Conservation (phyloP, 2,113 vertebrate genomes). For the Petrocephalus zakoni region DNA sequence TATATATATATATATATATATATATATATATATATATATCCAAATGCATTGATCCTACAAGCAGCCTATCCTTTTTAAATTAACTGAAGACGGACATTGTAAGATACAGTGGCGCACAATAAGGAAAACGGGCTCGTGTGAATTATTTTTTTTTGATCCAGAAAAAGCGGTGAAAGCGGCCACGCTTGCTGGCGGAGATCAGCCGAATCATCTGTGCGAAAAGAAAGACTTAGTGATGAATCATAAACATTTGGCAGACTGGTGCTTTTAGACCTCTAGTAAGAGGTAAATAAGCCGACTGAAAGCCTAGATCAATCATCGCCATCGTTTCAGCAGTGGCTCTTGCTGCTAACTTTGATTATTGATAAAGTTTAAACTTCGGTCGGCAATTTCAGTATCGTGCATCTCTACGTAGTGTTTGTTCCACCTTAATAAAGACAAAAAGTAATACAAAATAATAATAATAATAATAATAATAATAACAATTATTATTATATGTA, state of each 20-base stretch:
- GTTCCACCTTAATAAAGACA: neutral
- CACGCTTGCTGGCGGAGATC: neutral
- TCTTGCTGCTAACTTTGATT: neutral
- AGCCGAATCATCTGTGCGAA: neutral
- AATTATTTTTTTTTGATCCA: neutral
- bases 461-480: neutral
- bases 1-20: too few species aligned
- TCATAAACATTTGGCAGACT: neutral
- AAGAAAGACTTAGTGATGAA: neutral
- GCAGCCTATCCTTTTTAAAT: neutral
- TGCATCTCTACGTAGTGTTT: neutral
- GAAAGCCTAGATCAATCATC: neutral
- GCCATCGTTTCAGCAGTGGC: neutral
- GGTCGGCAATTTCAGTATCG: neutral
- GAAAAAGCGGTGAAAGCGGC: neutral
- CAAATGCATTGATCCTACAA: neutral
- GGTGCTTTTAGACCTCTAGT: neutral
- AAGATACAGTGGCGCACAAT: neutral
- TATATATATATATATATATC: too few species aligned
- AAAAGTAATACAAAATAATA: neutral
- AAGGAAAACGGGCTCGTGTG: neutral
- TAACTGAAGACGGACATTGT: neutral
- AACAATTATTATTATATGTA: too few species aligned
- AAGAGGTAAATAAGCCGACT: neutral
- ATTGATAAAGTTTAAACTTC: neutral